These are phyloP conservation scores for Cydia pomonella DNA, from an alignment of 1,140 invertebrate genomes.

Conservation along the genomic window DNA sequence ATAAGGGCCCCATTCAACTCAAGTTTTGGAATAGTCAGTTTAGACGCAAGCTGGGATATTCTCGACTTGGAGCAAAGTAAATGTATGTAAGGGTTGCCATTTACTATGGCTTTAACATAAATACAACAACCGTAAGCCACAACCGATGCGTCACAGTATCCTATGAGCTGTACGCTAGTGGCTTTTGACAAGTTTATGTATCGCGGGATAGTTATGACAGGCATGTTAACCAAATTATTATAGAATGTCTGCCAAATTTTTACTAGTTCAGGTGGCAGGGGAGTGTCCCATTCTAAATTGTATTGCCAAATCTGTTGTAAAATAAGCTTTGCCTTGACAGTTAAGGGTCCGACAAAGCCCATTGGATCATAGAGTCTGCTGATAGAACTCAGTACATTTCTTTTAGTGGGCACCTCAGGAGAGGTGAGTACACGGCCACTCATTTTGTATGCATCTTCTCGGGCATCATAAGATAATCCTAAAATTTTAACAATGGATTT, in stretches of 20 bases:
- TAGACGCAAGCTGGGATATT: too few relatives aligned
- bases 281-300: slow-evolving; percentile 40
- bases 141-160: too few relatives aligned
- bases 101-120: too few relatives aligned
- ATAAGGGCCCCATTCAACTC: slow-evolving; percentile 37
- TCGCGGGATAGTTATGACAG: neutral
- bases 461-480: slow-evolving; percentile 34
- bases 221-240: slow-evolving; percentile 26
- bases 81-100: too few relatives aligned
- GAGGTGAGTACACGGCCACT: slow-evolving; percentile 18
- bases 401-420: slow-evolving; percentile 35
- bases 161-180: too few relatives aligned
- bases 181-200: too few relatives aligned
- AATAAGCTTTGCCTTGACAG: slow-evolving; percentile 28
- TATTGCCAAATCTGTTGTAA: slow-evolving; percentile 44
- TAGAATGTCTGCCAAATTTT: slow-evolving; percentile 14
- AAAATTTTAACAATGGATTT: slow-evolving; percentile 33
- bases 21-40: slow-evolving; percentile 34
- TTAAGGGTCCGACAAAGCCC: slow-evolving; percentile 43
- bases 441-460: slow-evolving; percentile 30
- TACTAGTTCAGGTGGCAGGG: slow-evolving; percentile 28
- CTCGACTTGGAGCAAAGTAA: too few relatives aligned
- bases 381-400: slow-evolving; percentile 42
- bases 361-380: slow-evolving; percentile 47
- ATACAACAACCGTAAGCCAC: too few relatives aligned